Conservation (phyloP, 2,888 invertebrate species). For the Melangyna quadrimaculata region DNA sequence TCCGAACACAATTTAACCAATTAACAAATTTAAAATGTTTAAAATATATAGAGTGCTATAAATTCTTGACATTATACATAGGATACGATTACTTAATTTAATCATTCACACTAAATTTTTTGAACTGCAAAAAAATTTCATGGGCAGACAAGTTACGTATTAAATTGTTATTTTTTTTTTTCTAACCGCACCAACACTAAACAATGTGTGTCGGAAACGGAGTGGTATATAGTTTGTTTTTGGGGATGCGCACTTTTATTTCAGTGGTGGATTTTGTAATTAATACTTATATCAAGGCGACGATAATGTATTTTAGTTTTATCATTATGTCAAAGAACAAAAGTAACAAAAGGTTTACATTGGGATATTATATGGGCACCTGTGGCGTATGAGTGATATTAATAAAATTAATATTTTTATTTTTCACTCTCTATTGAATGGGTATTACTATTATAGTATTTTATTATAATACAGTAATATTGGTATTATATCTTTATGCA, state of each 20-base stretch:
- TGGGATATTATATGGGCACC: background rate
- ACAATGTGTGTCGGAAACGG: background rate
- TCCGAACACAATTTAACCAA: background rate
- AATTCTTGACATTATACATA: background rate
- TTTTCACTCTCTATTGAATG: too few species aligned
- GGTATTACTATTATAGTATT: too few species aligned
- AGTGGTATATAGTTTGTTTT: background rate
- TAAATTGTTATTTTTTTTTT: slow-evolving; percentile 11
- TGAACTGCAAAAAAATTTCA: background rate
- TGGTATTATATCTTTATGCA: too few species aligned
- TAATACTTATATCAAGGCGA: background rate
- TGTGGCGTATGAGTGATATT: background rate
- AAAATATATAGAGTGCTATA: background rate
- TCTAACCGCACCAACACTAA: background rate
- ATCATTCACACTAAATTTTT: background rate
- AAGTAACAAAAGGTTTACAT: background rate
- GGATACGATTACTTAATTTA: background rate
- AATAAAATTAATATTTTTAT: background rate
- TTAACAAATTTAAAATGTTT: background rate
- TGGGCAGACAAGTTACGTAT: background rate
- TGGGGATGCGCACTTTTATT: background rate
- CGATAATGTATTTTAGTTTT: background rate
- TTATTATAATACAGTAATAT: too few species aligned
- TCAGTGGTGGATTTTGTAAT: background rate
- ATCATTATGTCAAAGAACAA: background rate